phyloP scores from a whole-genome alignment of 2,113 vertebrate species.

The Pseudorhombus dupliciocellatus region DNA sequence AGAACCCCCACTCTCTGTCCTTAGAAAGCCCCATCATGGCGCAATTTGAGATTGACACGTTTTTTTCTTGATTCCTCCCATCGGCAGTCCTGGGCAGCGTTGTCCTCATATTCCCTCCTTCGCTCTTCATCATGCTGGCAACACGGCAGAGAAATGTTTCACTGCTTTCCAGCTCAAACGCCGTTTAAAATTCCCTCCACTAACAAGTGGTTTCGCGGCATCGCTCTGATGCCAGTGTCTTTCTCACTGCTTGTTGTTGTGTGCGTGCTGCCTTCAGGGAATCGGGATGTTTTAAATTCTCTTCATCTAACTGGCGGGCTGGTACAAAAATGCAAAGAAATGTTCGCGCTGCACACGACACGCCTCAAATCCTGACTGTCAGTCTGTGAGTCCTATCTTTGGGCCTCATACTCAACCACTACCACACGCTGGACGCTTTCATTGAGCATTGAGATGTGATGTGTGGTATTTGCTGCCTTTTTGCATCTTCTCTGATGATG shows the following conservation, averaged over 20 bases:
- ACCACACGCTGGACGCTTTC: background rate
- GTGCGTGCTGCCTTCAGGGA: background rate
- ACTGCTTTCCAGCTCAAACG: conserved; percentile 12
- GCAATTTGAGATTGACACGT: conserved; percentile 24
- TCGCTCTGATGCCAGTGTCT: conserved; percentile 6
- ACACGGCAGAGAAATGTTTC: conserved; percentile 23
- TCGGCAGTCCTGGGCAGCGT: conserved; percentile 23
- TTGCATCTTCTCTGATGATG: conserved; percentile 20
- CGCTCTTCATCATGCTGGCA: conserved; percentile 23
- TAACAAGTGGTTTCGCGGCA: conserved; percentile 8
- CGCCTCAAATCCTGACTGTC: background rate
- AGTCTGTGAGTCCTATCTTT: conserved; percentile 12
- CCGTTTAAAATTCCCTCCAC: conserved; percentile 12
- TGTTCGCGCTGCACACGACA: background rate
- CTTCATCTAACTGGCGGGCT: conserved; percentile 5
- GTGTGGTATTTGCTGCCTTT: background rate
- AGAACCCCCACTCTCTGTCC: conserved; percentile 10
- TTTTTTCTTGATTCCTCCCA: conserved; percentile 9
- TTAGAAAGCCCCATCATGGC: conserved; percentile 13
- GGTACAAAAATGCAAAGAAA: conserved; percentile 3
- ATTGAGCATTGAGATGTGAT: conserved; percentile 23
- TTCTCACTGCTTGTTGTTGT: background rate
- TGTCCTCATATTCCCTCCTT: conserved; percentile 18
- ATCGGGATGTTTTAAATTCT: background rate
- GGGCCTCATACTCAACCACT: conserved; percentile 4